phyloP scores from a whole-genome alignment of 2,113 vertebrate genomes.

The Shinisaurus crocodilurus region DNA sequence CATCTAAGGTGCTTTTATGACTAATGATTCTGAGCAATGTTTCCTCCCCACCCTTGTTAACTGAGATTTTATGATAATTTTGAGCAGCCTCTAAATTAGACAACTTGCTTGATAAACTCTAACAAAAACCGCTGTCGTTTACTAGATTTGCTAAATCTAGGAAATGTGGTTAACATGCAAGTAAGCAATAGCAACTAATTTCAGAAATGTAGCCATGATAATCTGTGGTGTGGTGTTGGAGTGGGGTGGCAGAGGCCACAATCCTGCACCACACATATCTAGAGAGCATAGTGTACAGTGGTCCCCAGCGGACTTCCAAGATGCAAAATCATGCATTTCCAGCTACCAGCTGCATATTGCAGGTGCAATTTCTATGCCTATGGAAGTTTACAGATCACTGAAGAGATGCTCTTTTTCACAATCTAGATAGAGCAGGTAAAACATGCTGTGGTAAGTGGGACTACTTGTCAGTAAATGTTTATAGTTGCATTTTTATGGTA shows the following conservation, averaged over 20 bases:
- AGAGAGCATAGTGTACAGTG: background rate
- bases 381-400: background rate
- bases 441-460: background rate
- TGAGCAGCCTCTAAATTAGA: background rate
- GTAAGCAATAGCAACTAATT: background rate
- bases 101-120: background rate
- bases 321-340: background rate
- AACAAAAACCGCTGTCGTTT: background rate
- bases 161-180: background rate
- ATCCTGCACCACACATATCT: background rate
- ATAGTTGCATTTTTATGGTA: background rate
- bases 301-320: background rate
- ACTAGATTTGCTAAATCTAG: background rate
- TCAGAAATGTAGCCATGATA: background rate
- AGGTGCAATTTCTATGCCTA: background rate
- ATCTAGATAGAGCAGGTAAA: background rate
- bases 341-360: background rate
- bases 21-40: background rate
- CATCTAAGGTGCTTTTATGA: background rate
- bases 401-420: background rate
- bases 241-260: background rate
- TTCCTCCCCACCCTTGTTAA: background rate
- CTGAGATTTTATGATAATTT: conserved; percentile 2
- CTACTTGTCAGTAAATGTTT: background rate
- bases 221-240: background rate